phyloP scores from a whole-genome alignment of 2,113 vertebrate species.

The Hassar affinis region DNA sequence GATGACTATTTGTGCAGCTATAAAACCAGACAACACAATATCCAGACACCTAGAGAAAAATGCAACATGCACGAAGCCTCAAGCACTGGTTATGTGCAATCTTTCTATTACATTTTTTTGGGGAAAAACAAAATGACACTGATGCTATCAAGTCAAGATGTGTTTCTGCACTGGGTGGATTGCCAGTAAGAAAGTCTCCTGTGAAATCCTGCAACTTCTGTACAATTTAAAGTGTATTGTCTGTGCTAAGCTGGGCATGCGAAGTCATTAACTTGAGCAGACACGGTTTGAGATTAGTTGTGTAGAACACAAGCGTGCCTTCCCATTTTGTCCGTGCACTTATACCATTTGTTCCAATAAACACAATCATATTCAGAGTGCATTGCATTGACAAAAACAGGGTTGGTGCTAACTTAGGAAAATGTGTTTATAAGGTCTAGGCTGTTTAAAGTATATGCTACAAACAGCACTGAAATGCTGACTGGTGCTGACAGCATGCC shows the following conservation, averaged over 20 bases:
- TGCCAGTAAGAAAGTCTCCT: background rate
- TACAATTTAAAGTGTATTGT: background rate
- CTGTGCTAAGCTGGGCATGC: background rate
- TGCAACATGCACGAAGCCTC: conserved; percentile 31
- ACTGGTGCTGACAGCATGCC: background rate
- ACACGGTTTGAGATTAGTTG: conserved; percentile 18
- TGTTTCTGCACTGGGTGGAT: conserved; percentile 2
- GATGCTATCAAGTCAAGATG: conserved; percentile 34
- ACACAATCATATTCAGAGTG: background rate
- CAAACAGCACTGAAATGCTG: background rate
- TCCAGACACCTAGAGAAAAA: conserved; percentile 39
- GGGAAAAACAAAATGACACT: conserved; percentile 28
- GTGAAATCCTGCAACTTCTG: background rate
- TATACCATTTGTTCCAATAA: conserved; percentile 4
- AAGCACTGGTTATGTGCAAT: conserved; percentile 35
- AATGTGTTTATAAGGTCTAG: background rate
- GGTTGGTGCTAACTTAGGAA: background rate
- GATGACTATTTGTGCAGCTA: conserved; percentile 50
- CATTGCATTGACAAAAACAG: background rate
- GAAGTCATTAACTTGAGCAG: background rate
- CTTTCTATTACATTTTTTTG: conserved; percentile 27
- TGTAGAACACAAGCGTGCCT: no score
- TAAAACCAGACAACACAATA: conserved; percentile 51
- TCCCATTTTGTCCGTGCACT: background rate
- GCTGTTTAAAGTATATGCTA: background rate